Conservation (phyloP, 2,797 vertebrate genomes). For the Lophius americanus region DNA sequence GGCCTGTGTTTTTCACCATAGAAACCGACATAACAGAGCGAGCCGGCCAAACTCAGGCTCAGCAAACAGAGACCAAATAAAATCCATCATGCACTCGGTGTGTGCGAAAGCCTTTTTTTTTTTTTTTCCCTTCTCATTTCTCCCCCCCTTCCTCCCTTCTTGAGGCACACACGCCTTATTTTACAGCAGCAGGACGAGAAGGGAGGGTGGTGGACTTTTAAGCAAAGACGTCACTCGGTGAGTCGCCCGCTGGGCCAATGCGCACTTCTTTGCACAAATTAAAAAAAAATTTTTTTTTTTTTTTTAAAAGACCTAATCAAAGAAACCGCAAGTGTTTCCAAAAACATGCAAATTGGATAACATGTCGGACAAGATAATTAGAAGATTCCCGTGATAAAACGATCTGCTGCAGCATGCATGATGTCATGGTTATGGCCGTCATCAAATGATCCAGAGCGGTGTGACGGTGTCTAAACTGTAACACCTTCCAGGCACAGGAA, state of each 20-base stretch:
- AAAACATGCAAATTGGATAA: slow-evolving; percentile 6
- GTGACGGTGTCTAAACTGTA: background rate
- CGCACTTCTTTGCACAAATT: slow-evolving; percentile 36
- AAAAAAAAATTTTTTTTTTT: no score
- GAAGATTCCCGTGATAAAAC: slow-evolving; percentile 1
- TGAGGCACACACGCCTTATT: slow-evolving; percentile 49
- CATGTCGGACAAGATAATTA: background rate
- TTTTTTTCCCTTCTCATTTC: background rate
- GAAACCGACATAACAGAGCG: slow-evolving; percentile 95
- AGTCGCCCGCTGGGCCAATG: slow-evolving; percentile 25
- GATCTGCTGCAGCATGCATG: background rate
- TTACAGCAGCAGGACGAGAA: slow-evolving; percentile 49
- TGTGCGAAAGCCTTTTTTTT: slow-evolving; percentile 47
- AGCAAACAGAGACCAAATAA: slow-evolving; percentile 83
- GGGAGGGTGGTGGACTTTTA: slow-evolving; percentile 42
- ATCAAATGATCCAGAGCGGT: background rate
- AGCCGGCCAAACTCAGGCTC: slow-evolving; percentile 81
- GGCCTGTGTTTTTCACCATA: slow-evolving; percentile 88
- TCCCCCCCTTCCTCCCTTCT: slow-evolving; percentile 27
- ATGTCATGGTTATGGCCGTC: background rate
- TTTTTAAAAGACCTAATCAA: background rate
- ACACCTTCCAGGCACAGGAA: slow-evolving; percentile 16
- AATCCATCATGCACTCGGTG: slow-evolving; percentile 75
- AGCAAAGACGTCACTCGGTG: slow-evolving; percentile 61
- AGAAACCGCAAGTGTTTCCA: slow-evolving; percentile 13